Evolutionary conservation across 2,797 vertebrate species (phyloP), one percentile per base, ranked within the genome.

Genomic region (Strix occidentalis): DNA sequence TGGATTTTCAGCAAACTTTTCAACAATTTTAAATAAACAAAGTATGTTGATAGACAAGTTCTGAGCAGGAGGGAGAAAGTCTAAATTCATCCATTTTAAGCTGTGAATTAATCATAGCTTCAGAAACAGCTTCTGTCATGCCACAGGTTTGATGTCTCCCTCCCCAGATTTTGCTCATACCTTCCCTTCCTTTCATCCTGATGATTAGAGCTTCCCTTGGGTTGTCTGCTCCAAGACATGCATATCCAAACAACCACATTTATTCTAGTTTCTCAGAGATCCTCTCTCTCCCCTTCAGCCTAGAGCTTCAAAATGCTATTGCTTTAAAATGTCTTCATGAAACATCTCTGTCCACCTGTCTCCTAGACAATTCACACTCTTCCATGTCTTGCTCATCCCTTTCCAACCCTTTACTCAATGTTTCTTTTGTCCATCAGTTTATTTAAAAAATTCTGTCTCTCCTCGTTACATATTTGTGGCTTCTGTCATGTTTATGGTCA

Each of bases 171-270:
- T 86, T 94, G 54, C 63, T 86, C 83, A 86, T 91, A 88, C 65
- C 85, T 93, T 91, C 76, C 61, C n/a, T 86, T 93, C 39, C 61
- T 95, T 95, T 92, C 72, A 86, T 95, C 57, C 79, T 72, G 39
- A 48, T 65, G 68, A 85, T 94, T 88, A 88, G 33, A 91, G 13
- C 58, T 84, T 93, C 85, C 87, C 69, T 88, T 86, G 87, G 84
- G 78, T 88, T 86, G 76, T 68, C 72, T 96, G 72, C 83, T 95
- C 46, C 69, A 64, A 93, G 87, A 90, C 76, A 88, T 41, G 61
- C 85, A 79, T 93, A 92, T 78, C 91, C 82, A 84, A 93, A 31
- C 72, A 90, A 51, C 19, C 43, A 54, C 35, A 63, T 69, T 88
- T 63, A 81, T 91, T 87, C n/a, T 25, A 71, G 28, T 76, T 95